These are phyloP conservation scores for Otolemur garnettii DNA, from an alignment of 2,113 vertebrate genomes.

Conservation along the genomic window DNA sequence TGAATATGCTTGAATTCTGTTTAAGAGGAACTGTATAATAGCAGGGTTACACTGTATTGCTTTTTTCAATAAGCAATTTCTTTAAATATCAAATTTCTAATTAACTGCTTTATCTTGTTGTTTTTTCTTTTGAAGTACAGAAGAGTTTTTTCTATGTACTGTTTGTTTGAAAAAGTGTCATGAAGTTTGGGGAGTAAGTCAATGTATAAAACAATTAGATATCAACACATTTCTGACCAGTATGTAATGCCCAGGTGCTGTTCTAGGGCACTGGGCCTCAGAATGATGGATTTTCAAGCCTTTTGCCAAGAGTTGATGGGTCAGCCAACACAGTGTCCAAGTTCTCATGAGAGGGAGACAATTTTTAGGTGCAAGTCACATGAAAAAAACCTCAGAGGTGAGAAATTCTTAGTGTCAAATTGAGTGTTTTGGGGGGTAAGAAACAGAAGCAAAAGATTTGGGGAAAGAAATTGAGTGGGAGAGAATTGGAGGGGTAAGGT, in stretches of 20 bases:
- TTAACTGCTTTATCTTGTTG: not conserved
- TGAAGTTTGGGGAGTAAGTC: not conserved
- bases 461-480: not conserved
- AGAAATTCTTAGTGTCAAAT: not conserved
- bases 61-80: not conserved
- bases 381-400: not conserved
- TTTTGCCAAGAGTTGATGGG: not conserved
- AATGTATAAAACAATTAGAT: not conserved
- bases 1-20: not conserved
- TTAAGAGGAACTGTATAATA: not conserved
- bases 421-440: not conserved
- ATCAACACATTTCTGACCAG: not conserved
- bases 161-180: not conserved
- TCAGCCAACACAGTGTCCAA: not conserved
- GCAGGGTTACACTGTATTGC: not conserved
- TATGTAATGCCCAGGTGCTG: not conserved
- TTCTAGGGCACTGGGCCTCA: not conserved
- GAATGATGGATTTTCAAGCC: not conserved
- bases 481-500: not conserved
- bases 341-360: not conserved
- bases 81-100: constrained; percentile 48
- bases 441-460: constrained; percentile 13
- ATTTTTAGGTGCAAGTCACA: not conserved
- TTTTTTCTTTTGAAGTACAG: constrained; percentile 7
- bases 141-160: not conserved